A percentile compares a stretch with the other conserved stretches of the same genome.
Conservation (phyloP, 2,113 vertebrate genomes). For the Microcebus griseorufus region DNA sequence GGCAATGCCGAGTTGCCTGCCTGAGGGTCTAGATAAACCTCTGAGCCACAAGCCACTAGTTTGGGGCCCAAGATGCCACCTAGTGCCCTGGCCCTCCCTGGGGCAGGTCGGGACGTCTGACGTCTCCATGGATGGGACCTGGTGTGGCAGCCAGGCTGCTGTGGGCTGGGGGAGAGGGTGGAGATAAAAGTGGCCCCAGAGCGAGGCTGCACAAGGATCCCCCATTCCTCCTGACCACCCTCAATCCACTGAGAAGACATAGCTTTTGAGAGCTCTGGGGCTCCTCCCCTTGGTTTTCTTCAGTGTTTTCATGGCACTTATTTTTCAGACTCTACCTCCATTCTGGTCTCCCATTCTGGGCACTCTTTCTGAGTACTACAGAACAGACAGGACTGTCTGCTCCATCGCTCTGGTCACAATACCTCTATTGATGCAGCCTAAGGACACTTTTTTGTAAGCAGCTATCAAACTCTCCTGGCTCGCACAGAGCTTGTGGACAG, state of each 20-base stretch:
- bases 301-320: neutral
- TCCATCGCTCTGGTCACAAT: neutral
- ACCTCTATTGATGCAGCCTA: neutral
- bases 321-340: neutral
- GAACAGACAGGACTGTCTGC: neutral
- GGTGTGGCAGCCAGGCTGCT: neutral
- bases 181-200: neutral
- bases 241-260: neutral
- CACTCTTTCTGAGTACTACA: neutral
- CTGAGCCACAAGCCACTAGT: constrained; percentile 19
- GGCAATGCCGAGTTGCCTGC: neutral
- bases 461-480: neutral
- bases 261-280: neutral
- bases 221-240: too few relatives aligned
- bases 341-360: neutral
- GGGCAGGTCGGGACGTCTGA: neutral
- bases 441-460: neutral
- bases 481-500: neutral
- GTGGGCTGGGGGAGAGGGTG: neutral
- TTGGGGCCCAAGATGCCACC: neutral
- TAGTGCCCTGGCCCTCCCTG: neutral
- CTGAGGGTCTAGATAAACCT: constrained; percentile 52
- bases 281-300: neutral
- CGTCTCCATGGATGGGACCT: neutral
- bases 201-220: neutral